phyloP scores from a whole-genome alignment of 2,888 invertebrate species.

The Zeuzera pyrina region DNA sequence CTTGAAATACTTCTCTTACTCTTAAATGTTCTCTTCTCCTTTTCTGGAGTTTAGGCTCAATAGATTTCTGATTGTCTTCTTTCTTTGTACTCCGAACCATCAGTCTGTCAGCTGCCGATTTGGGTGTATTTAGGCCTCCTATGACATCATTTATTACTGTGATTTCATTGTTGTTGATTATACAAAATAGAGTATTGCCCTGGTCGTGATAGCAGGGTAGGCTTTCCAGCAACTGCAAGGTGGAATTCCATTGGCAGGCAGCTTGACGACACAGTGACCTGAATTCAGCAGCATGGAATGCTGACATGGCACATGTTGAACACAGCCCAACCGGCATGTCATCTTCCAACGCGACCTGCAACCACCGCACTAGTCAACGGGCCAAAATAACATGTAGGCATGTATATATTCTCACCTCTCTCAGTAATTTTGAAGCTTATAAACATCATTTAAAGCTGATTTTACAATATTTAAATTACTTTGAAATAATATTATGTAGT shows the following conservation, averaged over 20 bases:
- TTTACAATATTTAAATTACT: too few species aligned
- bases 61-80: neutral
- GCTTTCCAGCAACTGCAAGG: slow-evolving; percentile 29
- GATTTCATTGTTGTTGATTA: slow-evolving; percentile 30
- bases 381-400: too few species aligned
- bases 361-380: slow-evolving; percentile 51
- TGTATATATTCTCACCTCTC: too few species aligned
- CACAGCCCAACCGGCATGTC: slow-evolving; percentile 50
- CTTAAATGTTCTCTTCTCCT: neutral
- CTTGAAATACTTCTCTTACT: slow-evolving; percentile 4
- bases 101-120: slow-evolving; percentile 10
- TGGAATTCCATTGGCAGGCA: slow-evolving; percentile 32
- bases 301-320: slow-evolving; percentile 35
- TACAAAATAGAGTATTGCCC: too few species aligned
- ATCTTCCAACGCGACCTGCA: slow-evolving; percentile 49
- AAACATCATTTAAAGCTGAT: too few species aligned
- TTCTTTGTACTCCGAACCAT: neutral
- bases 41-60: too few species aligned
- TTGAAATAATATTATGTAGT: too few species aligned
- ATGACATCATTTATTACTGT: slow-evolving; percentile 22
- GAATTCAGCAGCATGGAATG: slow-evolving; percentile 43
- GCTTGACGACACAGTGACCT: slow-evolving; percentile 35
- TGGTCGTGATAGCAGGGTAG: too few species aligned
- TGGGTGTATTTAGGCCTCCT: slow-evolving; percentile 1
- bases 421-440: too few species aligned